Evolutionary conservation across 2,888 invertebrate species (phyloP), one percentile per base, ranked within the genome.

Genomic region (Lycaena phlaeas): DNA sequence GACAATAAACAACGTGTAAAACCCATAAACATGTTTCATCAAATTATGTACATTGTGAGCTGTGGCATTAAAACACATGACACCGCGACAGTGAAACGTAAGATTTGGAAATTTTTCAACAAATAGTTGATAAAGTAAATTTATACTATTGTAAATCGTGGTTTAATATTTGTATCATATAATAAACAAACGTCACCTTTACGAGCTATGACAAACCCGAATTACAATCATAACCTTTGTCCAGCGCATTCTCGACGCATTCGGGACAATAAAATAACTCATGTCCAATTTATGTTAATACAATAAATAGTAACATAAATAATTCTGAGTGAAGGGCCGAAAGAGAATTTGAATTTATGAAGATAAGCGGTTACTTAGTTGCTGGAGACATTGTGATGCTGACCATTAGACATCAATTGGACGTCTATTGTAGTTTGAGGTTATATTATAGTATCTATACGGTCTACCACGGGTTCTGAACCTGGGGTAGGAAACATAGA

Each of bases 211-310:
- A 79, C 78, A 74, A 79, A 75, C 76, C 72, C 64, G 69, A 77
- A 68, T 72, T 68, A 78, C 76, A 68, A 73, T 72, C 72, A 73
- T 76, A 76, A 77, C 69, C 76, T 75, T 74, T 75, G 71, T 74
- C 68, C 73, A 64, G 53, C 63, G 73, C 64, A 63, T 69, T 69
- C 73, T 68, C 70, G 63, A 59, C 63, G 74, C 75, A 73, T 73
- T 79, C 65, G 59, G 66, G 55, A 65, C 64, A 76, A 75, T 84
- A 81, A 84, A 82, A 84, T 84, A 82, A 84, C 75, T 82, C 82
- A 82, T 65, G 82, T 77, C 75, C 81, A 84, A 82, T 82, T 84
- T 82, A 84, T 84, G 81, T 82, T 84, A 82, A 81, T 84, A 79
- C 74, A 75, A 82, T 84, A 84, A 82, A 84, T 81, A 81, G 69